Base-by-base conservation (phyloP, 2,113 vertebrate genomes). In the Antechinus stuartii region DNA sequence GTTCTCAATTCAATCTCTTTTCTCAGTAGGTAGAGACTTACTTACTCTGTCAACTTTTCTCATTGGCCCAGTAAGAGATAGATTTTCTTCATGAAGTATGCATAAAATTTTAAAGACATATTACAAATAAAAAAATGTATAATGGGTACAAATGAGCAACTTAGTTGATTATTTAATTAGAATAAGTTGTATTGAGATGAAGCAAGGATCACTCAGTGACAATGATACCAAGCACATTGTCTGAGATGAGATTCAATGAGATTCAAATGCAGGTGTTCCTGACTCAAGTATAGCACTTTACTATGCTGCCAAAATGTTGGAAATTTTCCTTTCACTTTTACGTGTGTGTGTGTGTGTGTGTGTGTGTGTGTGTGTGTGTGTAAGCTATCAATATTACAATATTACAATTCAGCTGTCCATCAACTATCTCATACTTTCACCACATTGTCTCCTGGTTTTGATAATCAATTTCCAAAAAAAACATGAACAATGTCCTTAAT, bases 1-100 rank as follows among this genome's bases (percentile, higher is more conserved):
- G 56, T 94, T 97, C 97, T 95, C 94, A 96, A 22, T 96, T 95
- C 49, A 8, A 92, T 96, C 91, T 25, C 16, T 96, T 91, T 26
- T 97, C 95, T 96, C 57, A 96, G 10, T 94, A 8, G 89, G 46
- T 53, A n/a, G 10, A 90, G 10, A 89, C 97, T 95, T 96, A 89
- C 97, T 95, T 96, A 84, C 14, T 27, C 92, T 55, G 57, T 93
- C 89, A 93, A 90, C 47, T 93, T 92, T 68, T 91, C 30, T 90
- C 90, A 90, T 30, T 50, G 90, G 55, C 84, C 0, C 35, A 12
- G 93, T 95, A 14, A 95, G 61, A 95, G 95, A 42, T 1, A 0
- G 76, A 27, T 96, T 93, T 94, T 91, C 84, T 46, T 0, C 0
- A 7, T 95, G 56, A 68, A 95, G 52, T 0, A 61, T 96, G 0